phyloP scores from a whole-genome alignment of 2,888 invertebrate genomes.

The Seira sanloemensis region DNA sequence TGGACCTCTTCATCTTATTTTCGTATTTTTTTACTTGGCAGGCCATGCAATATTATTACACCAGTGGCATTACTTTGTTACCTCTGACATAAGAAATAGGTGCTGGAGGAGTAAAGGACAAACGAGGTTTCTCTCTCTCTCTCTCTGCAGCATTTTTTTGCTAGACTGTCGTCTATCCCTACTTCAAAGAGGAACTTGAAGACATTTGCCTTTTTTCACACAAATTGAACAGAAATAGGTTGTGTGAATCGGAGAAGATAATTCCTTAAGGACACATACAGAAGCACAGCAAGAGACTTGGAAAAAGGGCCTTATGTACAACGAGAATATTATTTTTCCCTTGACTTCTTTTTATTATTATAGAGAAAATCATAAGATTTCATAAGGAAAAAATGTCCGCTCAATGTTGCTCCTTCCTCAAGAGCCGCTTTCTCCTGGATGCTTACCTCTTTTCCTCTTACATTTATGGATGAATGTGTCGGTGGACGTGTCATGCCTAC shows the following conservation, averaged over 20 bases:
- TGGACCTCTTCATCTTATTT: conserved; percentile 44
- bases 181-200: not conserved
- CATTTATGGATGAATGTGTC: conserved; percentile 60
- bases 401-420: not conserved
- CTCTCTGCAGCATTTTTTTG: conserved; percentile 17
- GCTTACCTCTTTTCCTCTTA: conserved; percentile 36
- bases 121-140: not conserved
- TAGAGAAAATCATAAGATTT: conserved; percentile 30
- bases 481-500: conserved; percentile 55
- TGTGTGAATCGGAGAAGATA: conserved; percentile 52
- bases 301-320: not conserved
- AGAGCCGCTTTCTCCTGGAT: conserved; percentile 9
- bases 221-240: conserved; percentile 55
- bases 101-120: not conserved
- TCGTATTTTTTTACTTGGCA: conserved; percentile 22
- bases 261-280: conserved; percentile 47
- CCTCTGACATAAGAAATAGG: conserved; percentile 23
- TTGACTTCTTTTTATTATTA: conserved; percentile 31
- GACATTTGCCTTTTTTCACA: conserved; percentile 52
- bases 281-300: not conserved
- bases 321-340: conserved; percentile 20
- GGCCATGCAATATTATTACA: not conserved
- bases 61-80: conserved; percentile 11
- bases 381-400: not conserved
- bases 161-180: not conserved